Conservation (phyloP, 2,797 vertebrate genomes). For the Meriones psammophilus region DNA sequence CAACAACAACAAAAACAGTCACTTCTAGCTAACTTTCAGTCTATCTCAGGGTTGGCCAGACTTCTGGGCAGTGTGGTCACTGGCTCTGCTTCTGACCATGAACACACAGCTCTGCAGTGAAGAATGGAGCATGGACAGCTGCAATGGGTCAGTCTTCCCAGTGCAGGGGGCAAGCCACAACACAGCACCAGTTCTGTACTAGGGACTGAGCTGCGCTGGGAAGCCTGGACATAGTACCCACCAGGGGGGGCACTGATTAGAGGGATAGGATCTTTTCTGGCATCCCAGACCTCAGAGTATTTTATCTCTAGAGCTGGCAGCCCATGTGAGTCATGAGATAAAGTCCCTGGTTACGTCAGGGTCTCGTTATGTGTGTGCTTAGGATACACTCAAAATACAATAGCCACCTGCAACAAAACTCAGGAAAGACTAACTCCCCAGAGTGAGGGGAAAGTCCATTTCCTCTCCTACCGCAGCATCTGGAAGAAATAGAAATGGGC, state of each 20-base stretch:
- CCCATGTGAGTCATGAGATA: rapidly evolving
- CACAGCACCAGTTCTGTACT: neutral
- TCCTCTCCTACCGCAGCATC: conserved; percentile 37
- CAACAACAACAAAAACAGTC: neutral
- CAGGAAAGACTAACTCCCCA: neutral
- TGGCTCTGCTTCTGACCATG: neutral
- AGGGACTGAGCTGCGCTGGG: neutral
- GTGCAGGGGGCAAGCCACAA: rapidly evolving
- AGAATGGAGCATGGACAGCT: rapidly evolving
- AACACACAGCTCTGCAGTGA: neutral
- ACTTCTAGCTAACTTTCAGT: neutral
- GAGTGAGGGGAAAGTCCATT: conserved; percentile 26
- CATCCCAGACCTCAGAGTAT: neutral
- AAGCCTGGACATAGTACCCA: neutral
- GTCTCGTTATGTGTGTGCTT: neutral
- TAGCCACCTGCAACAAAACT: neutral
- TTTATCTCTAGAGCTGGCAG: neutral
- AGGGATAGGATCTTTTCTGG: neutral
- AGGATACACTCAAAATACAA: neutral
- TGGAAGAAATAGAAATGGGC: conserved; percentile 69
- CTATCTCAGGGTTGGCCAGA: conserved; percentile 11
- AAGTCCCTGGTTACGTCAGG: neutral
- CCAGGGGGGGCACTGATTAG: neutral
- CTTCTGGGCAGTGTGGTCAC: neutral
- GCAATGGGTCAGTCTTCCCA: neutral